phyloP scores from a whole-genome alignment of 2,888 invertebrate species.

The Thelaira solivaga region DNA sequence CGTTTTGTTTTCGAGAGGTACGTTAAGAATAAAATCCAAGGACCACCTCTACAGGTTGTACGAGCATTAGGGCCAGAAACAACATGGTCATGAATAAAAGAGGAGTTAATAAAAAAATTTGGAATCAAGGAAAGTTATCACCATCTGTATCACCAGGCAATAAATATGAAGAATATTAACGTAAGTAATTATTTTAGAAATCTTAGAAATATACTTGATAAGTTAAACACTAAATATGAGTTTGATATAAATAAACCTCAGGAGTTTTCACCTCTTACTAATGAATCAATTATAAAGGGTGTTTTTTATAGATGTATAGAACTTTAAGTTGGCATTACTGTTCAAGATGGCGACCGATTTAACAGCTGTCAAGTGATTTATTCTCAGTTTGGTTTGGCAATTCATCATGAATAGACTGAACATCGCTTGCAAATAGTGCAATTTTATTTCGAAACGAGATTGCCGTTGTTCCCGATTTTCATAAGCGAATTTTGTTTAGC shows the following conservation, averaged over 20 bases:
- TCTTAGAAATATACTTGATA: not conserved
- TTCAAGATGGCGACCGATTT: no score
- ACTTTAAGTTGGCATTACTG: no score
- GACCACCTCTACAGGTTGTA: no score
- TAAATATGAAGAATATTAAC: slow-evolving; percentile 30
- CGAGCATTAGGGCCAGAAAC: no score
- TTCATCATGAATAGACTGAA: no score
- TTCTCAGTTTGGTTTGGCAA: no score
- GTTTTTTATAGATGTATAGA: slow-evolving; percentile 58
- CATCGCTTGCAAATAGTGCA: no score
- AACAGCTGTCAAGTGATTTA: no score
- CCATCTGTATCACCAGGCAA: slow-evolving; percentile 22
- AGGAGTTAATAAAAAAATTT: slow-evolving; percentile 32
- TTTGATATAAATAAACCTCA: slow-evolving; percentile 25
- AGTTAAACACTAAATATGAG: slow-evolving; percentile 12
- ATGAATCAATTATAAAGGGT: slow-evolving; percentile 57
- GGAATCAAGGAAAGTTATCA: slow-evolving; percentile 25
- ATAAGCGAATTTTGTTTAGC: no score
- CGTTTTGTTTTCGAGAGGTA: slow-evolving; percentile 37
- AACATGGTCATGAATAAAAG: no score
- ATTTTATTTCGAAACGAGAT: no score
- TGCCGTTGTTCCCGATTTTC: no score
- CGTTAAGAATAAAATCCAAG: slow-evolving; percentile 45
- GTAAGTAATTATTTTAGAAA: slow-evolving; percentile 54
- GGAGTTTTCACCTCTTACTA: slow-evolving; percentile 54